Percentiles rank a stretch among this genome's conserved stretches.
phyloP scores from a whole-genome alignment of 2,797 vertebrate species.

The Hoplostethus mediterraneus region DNA sequence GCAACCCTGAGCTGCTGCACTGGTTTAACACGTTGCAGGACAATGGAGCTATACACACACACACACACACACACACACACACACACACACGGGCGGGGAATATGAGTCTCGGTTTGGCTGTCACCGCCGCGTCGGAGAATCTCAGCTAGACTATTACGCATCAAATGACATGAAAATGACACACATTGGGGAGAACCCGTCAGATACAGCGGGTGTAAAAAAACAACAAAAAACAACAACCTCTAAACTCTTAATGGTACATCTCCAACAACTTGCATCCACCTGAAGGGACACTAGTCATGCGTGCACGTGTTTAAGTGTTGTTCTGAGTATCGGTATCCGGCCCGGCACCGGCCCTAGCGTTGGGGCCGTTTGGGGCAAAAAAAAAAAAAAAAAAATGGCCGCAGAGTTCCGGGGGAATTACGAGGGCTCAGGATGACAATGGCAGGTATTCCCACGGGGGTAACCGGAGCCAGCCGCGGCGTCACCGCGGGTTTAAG shows the following conservation, averaged over 20 bases:
- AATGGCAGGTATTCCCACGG: constrained; percentile 82
- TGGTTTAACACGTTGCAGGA: constrained; percentile 6
- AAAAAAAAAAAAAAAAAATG: too few species aligned
- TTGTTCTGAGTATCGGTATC: constrained; percentile 36
- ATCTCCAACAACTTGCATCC: not conserved
- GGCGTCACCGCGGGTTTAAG: constrained; percentile 78
- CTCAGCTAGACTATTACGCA: not conserved
- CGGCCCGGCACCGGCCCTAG: constrained; percentile 25
- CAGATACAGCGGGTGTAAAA: not conserved
- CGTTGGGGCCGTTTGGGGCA: constrained; percentile 55
- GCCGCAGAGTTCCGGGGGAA: constrained; percentile 70
- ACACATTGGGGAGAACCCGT: not conserved
- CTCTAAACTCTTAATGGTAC: not conserved
- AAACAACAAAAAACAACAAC: not conserved
- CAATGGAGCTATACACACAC: constrained; percentile 4
- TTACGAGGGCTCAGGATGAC: constrained; percentile 75
- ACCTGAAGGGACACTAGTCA: not conserved
- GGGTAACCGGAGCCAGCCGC: constrained; percentile 77
- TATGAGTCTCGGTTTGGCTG: not conserved
- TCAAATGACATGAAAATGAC: not conserved
- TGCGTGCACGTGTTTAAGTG: constrained; percentile 7
- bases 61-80: too few species aligned
- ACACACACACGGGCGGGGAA: too few species aligned
- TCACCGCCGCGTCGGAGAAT: not conserved
- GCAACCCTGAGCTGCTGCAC: constrained; percentile 14